Percentiles rank a stretch among this genome's conserved stretches.
phyloP scores from a whole-genome alignment of 2,797 vertebrate species.

The Alcedo atthis region DNA sequence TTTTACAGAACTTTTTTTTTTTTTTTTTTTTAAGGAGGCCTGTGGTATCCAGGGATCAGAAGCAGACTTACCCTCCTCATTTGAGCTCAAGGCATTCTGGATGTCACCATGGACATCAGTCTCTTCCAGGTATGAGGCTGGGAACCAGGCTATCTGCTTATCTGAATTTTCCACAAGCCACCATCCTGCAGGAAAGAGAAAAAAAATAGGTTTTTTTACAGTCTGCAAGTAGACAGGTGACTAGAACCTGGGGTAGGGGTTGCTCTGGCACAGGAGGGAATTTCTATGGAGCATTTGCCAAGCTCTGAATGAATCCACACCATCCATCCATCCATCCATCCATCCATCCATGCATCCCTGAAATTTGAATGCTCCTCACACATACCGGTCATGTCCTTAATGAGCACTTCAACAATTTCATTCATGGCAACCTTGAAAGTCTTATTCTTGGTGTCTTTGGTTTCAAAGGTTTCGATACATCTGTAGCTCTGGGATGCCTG shows the following conservation, averaged over 20 bases:
- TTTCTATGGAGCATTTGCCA: neutral
- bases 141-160: constrained; percentile 90
- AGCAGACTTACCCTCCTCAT: constrained; percentile 70
- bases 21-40: neutral
- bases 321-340: too few species aligned
- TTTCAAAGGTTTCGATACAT: constrained; percentile 85
- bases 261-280: neutral
- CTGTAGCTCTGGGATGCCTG: constrained; percentile 82
- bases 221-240: neutral
- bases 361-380: neutral
- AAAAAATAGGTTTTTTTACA: neutral
- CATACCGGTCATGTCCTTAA: constrained; percentile 88
- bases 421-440: constrained; percentile 76
- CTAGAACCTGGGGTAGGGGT: neutral
- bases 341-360: neutral
- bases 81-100: neutral
- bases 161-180: constrained; percentile 91
- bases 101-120: constrained; percentile 42
- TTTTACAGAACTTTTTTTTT: neutral
- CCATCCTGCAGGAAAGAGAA: constrained; percentile 83
- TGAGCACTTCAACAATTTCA: constrained; percentile 87
- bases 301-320: neutral
- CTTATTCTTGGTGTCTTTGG: constrained; percentile 86
- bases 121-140: constrained; percentile 87
- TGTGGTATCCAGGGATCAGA: neutral